Percentiles rank a stretch among this genome's conserved stretches.
Conservation (phyloP, 30 jellyfish, hydroid and myxozoan genomes). For the Pelagia noctiluca region DNA sequence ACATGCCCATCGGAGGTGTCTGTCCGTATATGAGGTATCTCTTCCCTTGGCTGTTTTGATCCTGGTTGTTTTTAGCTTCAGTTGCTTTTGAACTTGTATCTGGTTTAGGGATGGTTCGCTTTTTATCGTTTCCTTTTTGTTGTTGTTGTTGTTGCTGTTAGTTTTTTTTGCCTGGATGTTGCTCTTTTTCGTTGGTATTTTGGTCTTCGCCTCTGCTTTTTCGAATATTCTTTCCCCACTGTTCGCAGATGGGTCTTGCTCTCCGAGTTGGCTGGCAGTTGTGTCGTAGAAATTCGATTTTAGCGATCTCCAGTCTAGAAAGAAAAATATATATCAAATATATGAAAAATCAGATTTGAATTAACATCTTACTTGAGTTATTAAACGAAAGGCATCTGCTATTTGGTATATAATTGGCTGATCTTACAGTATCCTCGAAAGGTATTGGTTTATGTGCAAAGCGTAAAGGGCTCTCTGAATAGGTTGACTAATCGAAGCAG, state of each 20-base stretch:
- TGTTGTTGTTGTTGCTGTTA: too few relatives aligned
- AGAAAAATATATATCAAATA: too few relatives aligned
- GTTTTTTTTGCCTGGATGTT: slow-evolving; percentile 42
- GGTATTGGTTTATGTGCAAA: too few relatives aligned
- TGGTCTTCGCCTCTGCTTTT: slow-evolving; percentile 26
- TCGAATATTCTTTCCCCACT: slow-evolving; percentile 10
- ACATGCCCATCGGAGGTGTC: neutral
- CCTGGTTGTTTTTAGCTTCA: neutral
- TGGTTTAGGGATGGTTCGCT: slow-evolving; percentile 44
- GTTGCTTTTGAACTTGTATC: neutral
- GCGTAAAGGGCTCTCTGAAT: too few relatives aligned
- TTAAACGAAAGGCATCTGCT: too few relatives aligned
- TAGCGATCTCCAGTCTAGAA: slow-evolving; percentile 64
- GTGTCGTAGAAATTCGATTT: slow-evolving; percentile 59
- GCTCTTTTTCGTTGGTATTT: slow-evolving; percentile 45
- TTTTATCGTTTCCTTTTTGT: neutral
- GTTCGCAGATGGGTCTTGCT: slow-evolving; percentile 85
- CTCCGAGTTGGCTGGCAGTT: slow-evolving; percentile 94
- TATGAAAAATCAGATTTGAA: neutral
- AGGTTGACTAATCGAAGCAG: too few relatives aligned
- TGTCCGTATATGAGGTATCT: slow-evolving; percentile 40
- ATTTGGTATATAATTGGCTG: too few relatives aligned
- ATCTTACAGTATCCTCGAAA: too few relatives aligned
- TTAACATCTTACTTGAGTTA: too few relatives aligned
- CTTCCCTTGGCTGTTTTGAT: slow-evolving; percentile 1